phyloP scores from a whole-genome alignment of 2,113 vertebrate species.

The Emydura subglobosa region DNA sequence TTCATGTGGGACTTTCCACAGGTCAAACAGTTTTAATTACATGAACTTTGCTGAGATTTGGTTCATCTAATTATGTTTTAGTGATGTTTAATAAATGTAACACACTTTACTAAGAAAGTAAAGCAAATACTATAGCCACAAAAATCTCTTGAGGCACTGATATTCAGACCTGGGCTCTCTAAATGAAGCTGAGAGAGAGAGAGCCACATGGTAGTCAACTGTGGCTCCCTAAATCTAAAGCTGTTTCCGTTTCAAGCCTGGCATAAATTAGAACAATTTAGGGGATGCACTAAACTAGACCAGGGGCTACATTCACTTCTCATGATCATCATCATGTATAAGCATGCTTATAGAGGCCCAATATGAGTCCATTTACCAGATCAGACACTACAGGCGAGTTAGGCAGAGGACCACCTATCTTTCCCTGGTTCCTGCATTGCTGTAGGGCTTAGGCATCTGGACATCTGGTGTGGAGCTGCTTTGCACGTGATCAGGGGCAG shows the following conservation, averaged over 20 bases:
- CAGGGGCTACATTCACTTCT: neutral
- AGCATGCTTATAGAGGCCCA: neutral
- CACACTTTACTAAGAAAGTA: neutral
- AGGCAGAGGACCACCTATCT: neutral
- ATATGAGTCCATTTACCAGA: neutral
- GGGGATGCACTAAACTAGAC: neutral
- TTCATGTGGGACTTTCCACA: constrained; percentile 7
- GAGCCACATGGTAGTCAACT: neutral
- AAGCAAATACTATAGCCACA: neutral
- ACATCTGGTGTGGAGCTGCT: neutral
- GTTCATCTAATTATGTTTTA: constrained; percentile 19
- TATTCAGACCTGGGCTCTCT: neutral
- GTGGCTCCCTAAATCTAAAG: neutral
- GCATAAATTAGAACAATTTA: neutral
- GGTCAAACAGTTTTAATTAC: constrained; percentile 42
- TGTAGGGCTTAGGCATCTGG: neutral
- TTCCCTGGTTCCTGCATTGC: neutral
- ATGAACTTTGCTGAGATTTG: constrained; percentile 19
- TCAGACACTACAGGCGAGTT: neutral
- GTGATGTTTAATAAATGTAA: constrained; percentile 13
- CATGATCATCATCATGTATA: neutral
- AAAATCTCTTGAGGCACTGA: neutral
- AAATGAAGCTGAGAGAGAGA: neutral
- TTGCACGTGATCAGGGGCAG: neutral
- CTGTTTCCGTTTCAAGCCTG: neutral